These are phyloP conservation scores for Ametastegia equiseti DNA, from an alignment of 2,888 invertebrate genomes.

Conservation along the genomic window DNA sequence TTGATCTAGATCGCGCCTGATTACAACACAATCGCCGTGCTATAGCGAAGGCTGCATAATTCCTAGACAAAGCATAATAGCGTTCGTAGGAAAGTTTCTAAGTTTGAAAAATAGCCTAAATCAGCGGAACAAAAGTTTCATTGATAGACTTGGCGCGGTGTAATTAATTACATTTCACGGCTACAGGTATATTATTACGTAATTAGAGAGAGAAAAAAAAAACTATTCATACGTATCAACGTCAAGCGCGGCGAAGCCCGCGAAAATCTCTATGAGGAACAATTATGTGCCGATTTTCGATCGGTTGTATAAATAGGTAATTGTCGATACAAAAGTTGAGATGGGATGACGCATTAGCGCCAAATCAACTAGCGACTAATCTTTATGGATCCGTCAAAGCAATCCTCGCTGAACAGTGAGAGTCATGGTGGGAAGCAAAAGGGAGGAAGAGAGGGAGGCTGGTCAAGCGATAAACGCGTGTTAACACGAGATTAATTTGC, in stretches of 20 bases:
- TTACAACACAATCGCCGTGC: too few relatives aligned
- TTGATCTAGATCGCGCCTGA: too few relatives aligned
- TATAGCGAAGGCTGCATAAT: not conserved
- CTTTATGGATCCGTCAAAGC: conserved; percentile 58
- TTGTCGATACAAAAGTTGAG: too few relatives aligned
- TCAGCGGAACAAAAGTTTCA: not conserved
- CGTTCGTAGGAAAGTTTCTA: not conserved
- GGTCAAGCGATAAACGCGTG: conserved; percentile 55
- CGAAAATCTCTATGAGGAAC: too few relatives aligned
- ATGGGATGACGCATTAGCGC: not conserved
- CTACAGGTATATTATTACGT: too few relatives aligned
- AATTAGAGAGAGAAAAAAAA: too few relatives aligned
- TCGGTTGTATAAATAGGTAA: not conserved
- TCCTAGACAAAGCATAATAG: not conserved
- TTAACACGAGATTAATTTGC: conserved; percentile 66
- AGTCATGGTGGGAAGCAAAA: conserved; percentile 46
- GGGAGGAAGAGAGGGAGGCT: conserved; percentile 4
- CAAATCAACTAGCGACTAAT: conserved; percentile 63
- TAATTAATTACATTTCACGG: conserved; percentile 9
- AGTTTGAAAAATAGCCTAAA: not conserved
- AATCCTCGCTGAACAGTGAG: conserved; percentile 54
- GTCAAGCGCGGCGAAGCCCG: too few relatives aligned
- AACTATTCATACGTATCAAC: too few relatives aligned
- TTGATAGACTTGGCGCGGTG: not conserved
- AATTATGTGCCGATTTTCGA: too few relatives aligned